These are phyloP conservation scores for Ceyx margarethae DNA, from an alignment of 2,113 vertebrate genomes.

Conservation along the genomic window DNA sequence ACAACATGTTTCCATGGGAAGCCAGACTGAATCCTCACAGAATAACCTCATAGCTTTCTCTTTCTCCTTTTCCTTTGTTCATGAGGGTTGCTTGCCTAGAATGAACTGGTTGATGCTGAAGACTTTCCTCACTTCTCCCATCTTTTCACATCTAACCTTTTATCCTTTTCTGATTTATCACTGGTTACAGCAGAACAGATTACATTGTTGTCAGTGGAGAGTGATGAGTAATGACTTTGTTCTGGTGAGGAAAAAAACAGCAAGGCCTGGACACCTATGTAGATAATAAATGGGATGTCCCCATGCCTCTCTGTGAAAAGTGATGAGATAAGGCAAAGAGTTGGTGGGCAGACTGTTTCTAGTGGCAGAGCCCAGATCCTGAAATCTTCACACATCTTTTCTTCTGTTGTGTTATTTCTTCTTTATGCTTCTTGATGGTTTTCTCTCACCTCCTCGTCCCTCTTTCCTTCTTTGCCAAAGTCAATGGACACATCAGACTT, in stretches of 20 bases:
- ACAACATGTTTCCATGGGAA: slow-evolving; percentile 35
- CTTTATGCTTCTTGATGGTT: not conserved
- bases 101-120: slow-evolving; percentile 20
- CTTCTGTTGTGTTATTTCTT: not conserved
- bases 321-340: not conserved
- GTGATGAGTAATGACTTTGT: not conserved
- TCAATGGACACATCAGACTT: not conserved
- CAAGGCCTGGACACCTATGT: not conserved
- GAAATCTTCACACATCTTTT: not conserved
- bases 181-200: slow-evolving; percentile 17
- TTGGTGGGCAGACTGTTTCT: not conserved
- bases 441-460: not conserved
- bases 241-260: not conserved
- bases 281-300: not conserved
- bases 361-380: not conserved
- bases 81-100: slow-evolving; percentile 18
- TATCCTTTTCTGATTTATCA: slow-evolving; percentile 20
- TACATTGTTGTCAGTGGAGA: not conserved
- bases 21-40: not conserved
- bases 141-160: slow-evolving; percentile 1
- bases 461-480: not conserved
- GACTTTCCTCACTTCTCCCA: not conserved
- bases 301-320: not conserved
- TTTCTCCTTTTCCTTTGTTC: slow-evolving; percentile 29
- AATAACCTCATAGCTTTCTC: slow-evolving; percentile 31